Base-by-base conservation (phyloP, 2,113 vertebrate genomes). In the Rhinopomastus cyanomelas region DNA sequence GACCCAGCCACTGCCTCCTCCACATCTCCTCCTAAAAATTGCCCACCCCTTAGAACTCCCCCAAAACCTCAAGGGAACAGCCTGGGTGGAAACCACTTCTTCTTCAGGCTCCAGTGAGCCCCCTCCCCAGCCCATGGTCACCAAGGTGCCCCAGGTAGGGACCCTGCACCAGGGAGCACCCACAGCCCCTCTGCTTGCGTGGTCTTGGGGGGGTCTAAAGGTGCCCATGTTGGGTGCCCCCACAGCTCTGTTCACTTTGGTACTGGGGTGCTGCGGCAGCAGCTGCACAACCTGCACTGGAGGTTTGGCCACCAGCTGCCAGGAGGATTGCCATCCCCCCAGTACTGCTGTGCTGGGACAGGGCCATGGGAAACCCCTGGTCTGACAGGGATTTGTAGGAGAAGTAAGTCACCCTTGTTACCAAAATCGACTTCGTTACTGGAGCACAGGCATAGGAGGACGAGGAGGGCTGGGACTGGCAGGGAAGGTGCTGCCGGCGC, bases 151-250 rank as follows among this genome's bases (percentile, higher is more conserved):
- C 53, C 60, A 67, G 32, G 37, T 21, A 2, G 0, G 11, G n/a
- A 32, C 13, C n/a, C 73, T 6, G 17, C 21, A 1, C 17, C 3
- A 0, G 8, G 32, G 29, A 77, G 37, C 46, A 60, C 23, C 52
- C 22, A 1, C 65, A 55, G 59, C 52, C 32, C 39, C 57, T n/a
- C 83, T 0, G 6, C 66, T 39, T 15, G 37, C 37, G 48, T 15
- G 0, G 7, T 1, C 1, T n/a, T 0, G 2, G 36, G 8, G 37
- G 22, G 34, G 14, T 44, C 39, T 1, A 0, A 53, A 73, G 59
- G 32, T 64, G 61, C 61, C 37, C 61, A 42, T 37, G 16, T 10
- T 3, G 7, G 49, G 23, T 86, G 67, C 11, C 61, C 92, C 39
- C 46, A 19, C 1, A 1, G 21, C 56, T n/a, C 59, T 8, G 22